Base-by-base conservation (phyloP, 2,888 invertebrate species). In the Eristalinus aeneus region DNA sequence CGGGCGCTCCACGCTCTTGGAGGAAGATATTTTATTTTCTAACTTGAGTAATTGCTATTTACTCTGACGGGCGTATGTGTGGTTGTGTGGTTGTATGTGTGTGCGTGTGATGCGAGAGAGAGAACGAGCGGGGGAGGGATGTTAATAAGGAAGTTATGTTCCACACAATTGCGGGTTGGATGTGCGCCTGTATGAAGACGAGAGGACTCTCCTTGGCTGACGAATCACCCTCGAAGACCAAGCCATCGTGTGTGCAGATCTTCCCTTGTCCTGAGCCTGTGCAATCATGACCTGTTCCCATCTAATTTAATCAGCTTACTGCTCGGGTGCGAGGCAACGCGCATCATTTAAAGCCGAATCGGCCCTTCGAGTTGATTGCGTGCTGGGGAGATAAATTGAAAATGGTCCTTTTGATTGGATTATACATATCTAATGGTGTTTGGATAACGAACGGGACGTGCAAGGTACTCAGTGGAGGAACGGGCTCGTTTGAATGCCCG, bases 1-100 rank as follows among this genome's bases (percentile, higher is more conserved):
- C 10, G 9, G 39, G 6, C 16, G 39, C n/a, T 11, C 27, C 63
- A 2, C 5, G 23, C 8, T 22, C 23, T 5, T 27, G 27, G 34
- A 56, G 60, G 34, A 63, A 63, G 77, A 71, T 69, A 64, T 71
- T 63, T 77, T 71, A 58, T 54, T 68, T 56, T 39, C 58, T 63
- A 54, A 36, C 76, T 81, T 76, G 76, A 76, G 76, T 76, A 75
- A 81, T 81, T 81, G 81, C 64, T 75, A 54, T 39, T 63, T 67
- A 53, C 34, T 31, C n/a, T 6, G 65, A 53, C 34, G 12, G 46
- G 36, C 53, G n/a, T 64, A 9, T 56, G 4, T 36, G 10, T 12
- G 22, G 6, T 53, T 27, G 23, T 34, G n/a, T 20, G 22, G 5
- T n/a, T 8, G 46, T 0, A 16, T 27, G 27, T 27, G 27, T 27